These are phyloP conservation scores for Hoplias malabaricus DNA, from an alignment of 2,113 vertebrate genomes.

Conservation along the genomic window DNA sequence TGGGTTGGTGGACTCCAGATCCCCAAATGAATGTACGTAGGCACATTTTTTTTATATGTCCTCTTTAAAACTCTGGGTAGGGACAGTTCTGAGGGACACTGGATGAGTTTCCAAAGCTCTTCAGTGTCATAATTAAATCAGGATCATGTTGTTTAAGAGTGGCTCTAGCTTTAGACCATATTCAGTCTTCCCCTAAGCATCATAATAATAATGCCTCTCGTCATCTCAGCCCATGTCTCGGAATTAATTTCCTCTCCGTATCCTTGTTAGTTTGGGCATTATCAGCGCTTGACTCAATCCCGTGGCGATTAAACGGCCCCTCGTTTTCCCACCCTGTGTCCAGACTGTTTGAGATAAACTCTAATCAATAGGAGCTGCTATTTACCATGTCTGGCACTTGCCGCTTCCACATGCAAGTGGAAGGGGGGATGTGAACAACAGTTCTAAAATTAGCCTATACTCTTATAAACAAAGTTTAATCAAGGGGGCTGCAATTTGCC, in stretches of 20 bases:
- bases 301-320: conserved; percentile 43
- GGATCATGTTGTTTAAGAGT: conserved; percentile 38
- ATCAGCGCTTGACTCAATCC: conserved; percentile 29
- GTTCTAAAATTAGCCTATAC: conserved; percentile 31
- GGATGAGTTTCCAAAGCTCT: background rate
- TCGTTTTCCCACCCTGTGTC: conserved; percentile 4
- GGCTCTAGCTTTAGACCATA: conserved; percentile 16
- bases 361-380: conserved; percentile 45
- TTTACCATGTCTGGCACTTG: conserved; percentile 42
- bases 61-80: no score
- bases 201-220: conserved; percentile 32
- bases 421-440: background rate
- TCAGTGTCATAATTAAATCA: conserved; percentile 42
- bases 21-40: no score
- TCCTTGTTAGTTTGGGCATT: conserved; percentile 42
- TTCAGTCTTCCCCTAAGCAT: conserved; percentile 1
- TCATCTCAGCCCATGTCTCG: conserved; percentile 32
- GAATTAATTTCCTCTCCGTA: conserved; percentile 38
- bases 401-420: conserved; percentile 9
- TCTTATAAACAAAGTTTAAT: conserved; percentile 44
- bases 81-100: background rate
- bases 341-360: conserved; percentile 19
- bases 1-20: no score
- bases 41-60: no score
- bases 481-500: conserved; percentile 30